Base-by-base conservation (phyloP, 2,888 invertebrate genomes). In the Antheraea yamamai region DNA sequence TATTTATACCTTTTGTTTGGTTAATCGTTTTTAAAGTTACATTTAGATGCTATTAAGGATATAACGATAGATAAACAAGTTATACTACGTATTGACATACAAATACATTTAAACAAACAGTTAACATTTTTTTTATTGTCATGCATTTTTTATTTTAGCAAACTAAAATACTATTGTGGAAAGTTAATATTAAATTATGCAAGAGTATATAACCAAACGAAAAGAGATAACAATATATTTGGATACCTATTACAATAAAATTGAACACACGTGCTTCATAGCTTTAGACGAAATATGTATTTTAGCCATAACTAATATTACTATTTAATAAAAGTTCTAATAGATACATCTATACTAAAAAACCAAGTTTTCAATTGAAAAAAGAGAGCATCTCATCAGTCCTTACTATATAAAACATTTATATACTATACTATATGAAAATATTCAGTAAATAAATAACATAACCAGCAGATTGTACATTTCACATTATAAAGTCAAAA, bases 341-440 rank as follows among this genome's bases (percentile, higher is more conserved):
- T 18, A 66, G 18, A 66, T 66, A 30, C 7, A 39, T 39, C 35
- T 4, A 4, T 39, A 2, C 35, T 39, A 39, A 39, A 7, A 61
- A 23, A 23, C 10, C 23, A 66, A 61, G 14, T 16, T 16, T 20
- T 66, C 16, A 66, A 66, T 66, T 16, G 26, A 16, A 30, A 66
- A 66, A 66, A 66, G 64, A 66, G 30, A 66, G 64, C 64, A 66
- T 66, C 30, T 23, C 64, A 16, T 66, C 16, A 66, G 26, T 66
- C 6, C 30, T 66, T 16, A 30, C 30, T 30, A 66, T 16, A 66
- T 66, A 30, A 66, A 26, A 64, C 26, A 64, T 7, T 14, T 14
- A 23, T 47, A 47, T 12, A 47, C 2, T 61, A 23, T 23, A 2
- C n/a, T 23, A 61, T 23, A 61, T 61, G 12, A 61, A 61, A 12